Conservation (phyloP, 2,888 invertebrate genomes). For the Mesorhabditis sp. region DNA sequence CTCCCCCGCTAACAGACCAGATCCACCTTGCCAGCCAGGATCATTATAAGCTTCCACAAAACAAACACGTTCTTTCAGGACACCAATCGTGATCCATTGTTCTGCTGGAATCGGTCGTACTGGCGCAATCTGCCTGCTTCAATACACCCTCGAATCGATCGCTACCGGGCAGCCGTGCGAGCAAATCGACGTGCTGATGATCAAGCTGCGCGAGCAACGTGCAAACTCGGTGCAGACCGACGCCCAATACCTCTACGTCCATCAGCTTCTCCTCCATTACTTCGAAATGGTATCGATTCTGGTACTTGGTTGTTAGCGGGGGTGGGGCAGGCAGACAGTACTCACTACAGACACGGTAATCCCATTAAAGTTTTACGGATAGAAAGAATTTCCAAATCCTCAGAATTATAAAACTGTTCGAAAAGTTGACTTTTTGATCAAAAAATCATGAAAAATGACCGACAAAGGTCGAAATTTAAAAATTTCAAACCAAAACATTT, state of each 20-base stretch:
- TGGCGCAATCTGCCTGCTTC: constrained; percentile 32
- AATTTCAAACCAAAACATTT: too few relatives aligned
- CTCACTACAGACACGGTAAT: too few relatives aligned
- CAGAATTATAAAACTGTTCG: too few relatives aligned
- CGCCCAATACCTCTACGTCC: constrained; percentile 34
- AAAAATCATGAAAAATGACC: too few relatives aligned
- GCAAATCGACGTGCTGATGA: constrained; percentile 23
- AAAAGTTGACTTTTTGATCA: too few relatives aligned
- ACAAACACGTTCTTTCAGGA: constrained; percentile 7
- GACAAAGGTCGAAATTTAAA: too few relatives aligned
- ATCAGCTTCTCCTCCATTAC: constrained; percentile 29
- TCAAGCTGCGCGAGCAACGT: constrained; percentile 28
- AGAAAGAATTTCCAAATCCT: too few relatives aligned
- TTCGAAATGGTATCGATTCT: constrained; percentile 9
- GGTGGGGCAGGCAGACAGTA: background rate
- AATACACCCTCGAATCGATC: constrained; percentile 31
- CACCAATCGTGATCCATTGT: constrained; percentile 35
- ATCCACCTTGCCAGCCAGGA: too few relatives aligned
- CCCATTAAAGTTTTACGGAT: too few relatives aligned
- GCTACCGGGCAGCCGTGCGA: constrained; percentile 20
- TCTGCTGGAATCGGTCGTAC: constrained; percentile 38
- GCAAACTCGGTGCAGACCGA: constrained; percentile 35
- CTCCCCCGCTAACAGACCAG: too few relatives aligned
- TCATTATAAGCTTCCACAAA: background rate
- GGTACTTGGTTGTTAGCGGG: too few relatives aligned